Base-by-base conservation (phyloP, 2,113 vertebrate species). In the Austrofundulus limnaeus region DNA sequence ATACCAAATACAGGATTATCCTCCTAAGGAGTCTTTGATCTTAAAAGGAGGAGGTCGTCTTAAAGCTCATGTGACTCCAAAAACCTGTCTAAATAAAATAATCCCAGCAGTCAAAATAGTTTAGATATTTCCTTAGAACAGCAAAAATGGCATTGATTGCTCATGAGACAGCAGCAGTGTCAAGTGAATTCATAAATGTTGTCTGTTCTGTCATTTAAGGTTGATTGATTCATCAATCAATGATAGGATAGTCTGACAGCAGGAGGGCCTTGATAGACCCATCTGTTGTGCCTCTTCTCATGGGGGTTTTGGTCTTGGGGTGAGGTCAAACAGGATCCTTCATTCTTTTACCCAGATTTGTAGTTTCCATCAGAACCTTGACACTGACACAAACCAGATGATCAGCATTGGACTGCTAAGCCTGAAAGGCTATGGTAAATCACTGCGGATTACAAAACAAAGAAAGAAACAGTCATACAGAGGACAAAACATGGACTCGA, bases 261-360 rank as follows among this genome's bases (percentile, higher is more conserved):
- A 25, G 46, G 42, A 31, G 43, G 48, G 24, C 43, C 34, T 47
- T 65, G 64, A 83, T 77, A 58, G 53, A 85, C 79, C 16, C 19
- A 80, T 82, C 63, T 50, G 10, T n/a, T 23, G 37, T 39, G 15
- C 43, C 72, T 80, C 56, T 68, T 80, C 58, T 69, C 83, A 81
- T 85, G 53, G 61, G 55, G 49, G 56, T 23, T 41, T 56, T 58
- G 54, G 70, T 85, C 66, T 77, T 78, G 77, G 82, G 61, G 43
- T 57, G 78, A 84, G 85, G 83, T 85, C 85, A 89, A 85, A 88
- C 24, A 51, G 53, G 56, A 67, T 56, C 43, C 72, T 74, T 41
- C 11, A 53, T 56, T 57, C 62, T 51, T 78, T 25, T n/a, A 17
- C 3, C 2, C 2, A 56, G 73, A 87, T 88, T 82, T 85, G 87